Conservation (phyloP, 64 coral and sea anemone genomes). For the Stichodactyla helianthus region DNA sequence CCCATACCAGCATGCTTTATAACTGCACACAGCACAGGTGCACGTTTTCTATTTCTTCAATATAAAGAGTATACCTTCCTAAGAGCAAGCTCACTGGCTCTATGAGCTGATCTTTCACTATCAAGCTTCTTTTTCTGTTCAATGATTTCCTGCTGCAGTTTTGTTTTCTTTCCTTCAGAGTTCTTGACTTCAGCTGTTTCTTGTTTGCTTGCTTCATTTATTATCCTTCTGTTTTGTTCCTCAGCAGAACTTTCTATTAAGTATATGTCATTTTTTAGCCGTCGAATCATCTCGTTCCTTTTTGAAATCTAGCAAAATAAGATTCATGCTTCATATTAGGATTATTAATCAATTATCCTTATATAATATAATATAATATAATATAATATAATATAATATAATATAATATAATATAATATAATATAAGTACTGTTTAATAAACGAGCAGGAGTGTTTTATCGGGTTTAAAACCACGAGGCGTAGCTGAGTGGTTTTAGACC, state of each 20-base stretch:
- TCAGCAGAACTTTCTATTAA: conserved; percentile 70
- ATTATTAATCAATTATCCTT: neutral
- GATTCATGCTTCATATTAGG: neutral
- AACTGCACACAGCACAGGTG: no score
- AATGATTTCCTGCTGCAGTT: conserved; percentile 81
- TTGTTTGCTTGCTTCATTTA: conserved; percentile 77
- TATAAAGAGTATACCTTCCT: conserved; percentile 80
- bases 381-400: no score
- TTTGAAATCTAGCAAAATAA: conserved; percentile 78
- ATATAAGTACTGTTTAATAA: no score
- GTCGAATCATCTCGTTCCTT: conserved; percentile 93
- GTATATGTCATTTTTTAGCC: conserved; percentile 84
- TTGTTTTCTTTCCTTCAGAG: conserved; percentile 82
- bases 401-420: no score
- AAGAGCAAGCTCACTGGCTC: conserved; percentile 85
- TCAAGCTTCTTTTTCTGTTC: conserved; percentile 89
- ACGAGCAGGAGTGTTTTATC: no score
- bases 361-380: no score
- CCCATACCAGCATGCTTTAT: no score
- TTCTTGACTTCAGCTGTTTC: conserved; percentile 82
- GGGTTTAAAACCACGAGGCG: no score
- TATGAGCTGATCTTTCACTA: conserved; percentile 49
- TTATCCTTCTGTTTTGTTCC: conserved; percentile 70
- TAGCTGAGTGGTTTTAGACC: no score
- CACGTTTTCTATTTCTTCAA: no score